Conservation (phyloP, 2,797 vertebrate species). For the Semaprochilodus insignis region DNA sequence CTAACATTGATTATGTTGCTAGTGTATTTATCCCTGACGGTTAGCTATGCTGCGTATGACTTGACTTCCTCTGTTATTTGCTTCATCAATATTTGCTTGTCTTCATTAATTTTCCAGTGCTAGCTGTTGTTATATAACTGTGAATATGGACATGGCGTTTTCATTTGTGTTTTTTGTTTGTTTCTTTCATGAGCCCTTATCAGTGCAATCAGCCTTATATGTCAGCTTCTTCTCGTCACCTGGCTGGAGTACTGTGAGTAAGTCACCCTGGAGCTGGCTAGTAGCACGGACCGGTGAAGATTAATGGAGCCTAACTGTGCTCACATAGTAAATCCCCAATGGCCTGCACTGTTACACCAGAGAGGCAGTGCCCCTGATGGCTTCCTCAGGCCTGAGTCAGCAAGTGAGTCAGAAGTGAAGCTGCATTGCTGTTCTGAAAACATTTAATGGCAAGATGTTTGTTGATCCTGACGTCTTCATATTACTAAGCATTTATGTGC, state of each 20-base stretch:
- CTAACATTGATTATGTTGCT: too few relatives aligned
- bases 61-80: too few relatives aligned
- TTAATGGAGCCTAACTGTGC: not conserved
- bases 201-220: not conserved
- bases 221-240: not conserved
- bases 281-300: not conserved
- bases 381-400: conserved; percentile 29
- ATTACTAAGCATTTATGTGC: not conserved
- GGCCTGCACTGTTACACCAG: not conserved
- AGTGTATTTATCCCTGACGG: too few relatives aligned
- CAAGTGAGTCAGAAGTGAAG: conserved; percentile 10
- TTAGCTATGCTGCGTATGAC: too few relatives aligned
- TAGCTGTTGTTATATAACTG: too few relatives aligned
- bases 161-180: not conserved
- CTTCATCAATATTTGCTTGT: not conserved
- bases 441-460: not conserved
- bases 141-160: not conserved
- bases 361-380: not conserved
- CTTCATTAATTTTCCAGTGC: not conserved
- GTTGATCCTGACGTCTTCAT: not conserved
- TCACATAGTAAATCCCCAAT: conserved; percentile 4
- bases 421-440: not conserved
- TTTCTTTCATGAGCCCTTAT: not conserved
- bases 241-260: conserved; percentile 4
- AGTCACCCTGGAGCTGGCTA: not conserved